Evolutionary conservation across 2,888 invertebrate genomes (phyloP).

Genomic region (Agonopterix heracliana): DNA sequence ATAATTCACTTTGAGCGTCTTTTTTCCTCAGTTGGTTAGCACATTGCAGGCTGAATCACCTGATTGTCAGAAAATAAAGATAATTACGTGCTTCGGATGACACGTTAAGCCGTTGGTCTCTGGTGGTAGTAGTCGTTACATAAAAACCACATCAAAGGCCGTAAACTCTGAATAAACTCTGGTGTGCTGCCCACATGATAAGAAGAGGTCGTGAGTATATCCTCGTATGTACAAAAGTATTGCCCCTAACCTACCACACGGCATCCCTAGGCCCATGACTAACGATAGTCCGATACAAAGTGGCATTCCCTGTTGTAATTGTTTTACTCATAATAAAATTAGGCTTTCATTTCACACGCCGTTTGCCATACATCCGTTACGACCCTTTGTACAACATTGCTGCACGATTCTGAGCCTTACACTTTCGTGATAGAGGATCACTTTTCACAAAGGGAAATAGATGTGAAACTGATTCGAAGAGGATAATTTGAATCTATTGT

Average conservation of each 20-base stretch:
- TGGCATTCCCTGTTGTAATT: slow-evolving; percentile 22
- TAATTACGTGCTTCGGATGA: no score
- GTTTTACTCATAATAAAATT: slow-evolving; percentile 49
- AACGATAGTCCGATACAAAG: slow-evolving; percentile 12
- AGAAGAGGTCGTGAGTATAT: no score
- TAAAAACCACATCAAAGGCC: no score
- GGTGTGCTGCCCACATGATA: no score
- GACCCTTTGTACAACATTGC: slow-evolving; percentile 21
- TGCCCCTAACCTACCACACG: not conserved
- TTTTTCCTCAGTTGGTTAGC: no score
- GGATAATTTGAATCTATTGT: slow-evolving; percentile 23
- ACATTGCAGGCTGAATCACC: no score
- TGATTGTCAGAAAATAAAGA: no score
- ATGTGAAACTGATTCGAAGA: slow-evolving; percentile 24
- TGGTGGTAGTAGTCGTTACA: no score
- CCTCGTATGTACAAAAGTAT: no score
- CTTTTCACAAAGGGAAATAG: slow-evolving; percentile 16
- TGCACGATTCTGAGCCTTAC: not conserved
- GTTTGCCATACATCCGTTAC: slow-evolving; percentile 29
- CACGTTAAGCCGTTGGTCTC: no score
- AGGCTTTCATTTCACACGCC: slow-evolving; percentile 45
- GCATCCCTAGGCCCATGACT: not conserved
- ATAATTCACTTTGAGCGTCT: no score
- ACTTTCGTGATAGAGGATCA: not conserved
- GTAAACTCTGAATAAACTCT: no score